Evolutionary conservation across 2,113 vertebrate genomes (phyloP), one percentile per base, ranked within the genome.

Genomic region (Cryptoleucopteryx plumbea): DNA sequence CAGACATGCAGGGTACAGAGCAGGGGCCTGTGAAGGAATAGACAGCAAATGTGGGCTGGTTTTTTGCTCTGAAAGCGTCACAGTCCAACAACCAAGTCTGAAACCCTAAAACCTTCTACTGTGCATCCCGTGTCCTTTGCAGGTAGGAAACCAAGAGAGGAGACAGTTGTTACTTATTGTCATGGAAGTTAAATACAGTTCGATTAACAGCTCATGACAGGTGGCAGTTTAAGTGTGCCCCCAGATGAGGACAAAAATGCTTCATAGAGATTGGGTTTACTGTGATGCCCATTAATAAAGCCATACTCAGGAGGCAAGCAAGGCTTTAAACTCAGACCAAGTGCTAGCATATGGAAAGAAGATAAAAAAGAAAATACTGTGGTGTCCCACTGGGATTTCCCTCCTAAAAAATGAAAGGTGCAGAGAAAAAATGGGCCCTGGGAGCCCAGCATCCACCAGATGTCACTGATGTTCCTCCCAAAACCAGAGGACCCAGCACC

Each of bases 381-480:
- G 56, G n/a, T 68, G 68, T 3, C 5, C 20, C 20, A 26, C 20
- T n/a, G 68, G 7, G 16, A 61, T 22, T 65, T 87, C 11, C 12
- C 36, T 87, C 45, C 53, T 68, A 16, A 53, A 84, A 88, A 62
- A 27, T 40, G 9, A 43, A 80, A 91, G 40, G 29, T 53, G 16
- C 9, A 38, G 48, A 81, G 29, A 82, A 67, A 82, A 82, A 78
- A 75, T 2, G 20, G 27, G 40, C 18, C 32, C 22, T 0, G 1
- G n/a, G 53, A 94, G 62, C 21, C 21, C 34, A 79, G 31, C 47
- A 89, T 94, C 94, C 96, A 96, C 75, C 87, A 97, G 97, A 92
- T 96, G 96, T 97, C 97, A 97, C 72, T 96, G 91, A 87, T 47
- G 93, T 61, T 93, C 96, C 80, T 97, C 75, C 67, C 72, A 61